Conservation (phyloP, 2,113 vertebrate species). For the Arizona elegans region DNA sequence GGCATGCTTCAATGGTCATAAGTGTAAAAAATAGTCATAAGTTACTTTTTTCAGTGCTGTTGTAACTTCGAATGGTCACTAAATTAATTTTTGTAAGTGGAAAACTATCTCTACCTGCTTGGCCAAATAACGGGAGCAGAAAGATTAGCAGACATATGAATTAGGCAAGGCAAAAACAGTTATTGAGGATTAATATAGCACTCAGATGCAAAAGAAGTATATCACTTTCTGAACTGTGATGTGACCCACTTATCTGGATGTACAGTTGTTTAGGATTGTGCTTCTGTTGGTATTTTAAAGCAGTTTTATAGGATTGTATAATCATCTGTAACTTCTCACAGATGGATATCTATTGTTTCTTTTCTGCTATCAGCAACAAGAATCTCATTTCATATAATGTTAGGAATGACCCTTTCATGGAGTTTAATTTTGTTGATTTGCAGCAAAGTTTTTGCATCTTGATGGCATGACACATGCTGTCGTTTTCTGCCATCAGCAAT, state of each 20-base stretch:
- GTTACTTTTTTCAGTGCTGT: not conserved
- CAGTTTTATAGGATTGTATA: constrained; percentile 51
- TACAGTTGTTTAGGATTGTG: not conserved
- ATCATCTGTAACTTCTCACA: constrained; percentile 43
- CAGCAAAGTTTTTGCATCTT: constrained; percentile 47
- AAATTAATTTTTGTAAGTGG: not conserved
- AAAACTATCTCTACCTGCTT: not conserved
- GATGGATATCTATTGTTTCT: constrained; percentile 47
- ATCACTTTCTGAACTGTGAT: not conserved
- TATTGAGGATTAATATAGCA: constrained; percentile 36
- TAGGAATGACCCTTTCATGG: constrained; percentile 38
- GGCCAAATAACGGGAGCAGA: not conserved
- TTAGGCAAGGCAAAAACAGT: not conserved
- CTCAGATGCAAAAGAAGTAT: constrained; percentile 37
- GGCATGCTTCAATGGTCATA: not conserved
- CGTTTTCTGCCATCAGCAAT: constrained; percentile 60
- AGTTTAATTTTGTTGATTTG: constrained; percentile 51
- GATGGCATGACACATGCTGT: constrained; percentile 46
- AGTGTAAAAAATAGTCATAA: not conserved
- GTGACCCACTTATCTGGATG: not conserved
- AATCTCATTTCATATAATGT: constrained; percentile 55
- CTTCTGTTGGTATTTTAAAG: constrained; percentile 9
- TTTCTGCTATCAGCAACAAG: constrained; percentile 46
- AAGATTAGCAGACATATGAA: constrained; percentile 20
- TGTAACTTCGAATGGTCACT: not conserved